Percentiles rank a stretch among this genome's conserved stretches.
phyloP scores from a whole-genome alignment of 2,888 invertebrate genomes.

The Neoaliturus tenellus region DNA sequence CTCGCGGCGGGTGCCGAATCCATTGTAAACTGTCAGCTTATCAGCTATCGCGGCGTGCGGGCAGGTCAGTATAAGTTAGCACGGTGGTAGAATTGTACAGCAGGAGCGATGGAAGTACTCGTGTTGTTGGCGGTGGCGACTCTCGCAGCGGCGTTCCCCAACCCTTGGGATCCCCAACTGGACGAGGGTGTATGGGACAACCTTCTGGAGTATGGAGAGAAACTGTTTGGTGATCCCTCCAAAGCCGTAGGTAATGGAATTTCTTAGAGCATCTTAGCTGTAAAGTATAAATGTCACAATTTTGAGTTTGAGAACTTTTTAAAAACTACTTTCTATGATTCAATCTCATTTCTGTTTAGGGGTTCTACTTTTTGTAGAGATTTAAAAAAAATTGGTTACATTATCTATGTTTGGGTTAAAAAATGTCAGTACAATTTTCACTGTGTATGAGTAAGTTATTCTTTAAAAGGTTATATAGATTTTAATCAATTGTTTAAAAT shows the following conservation, averaged over 20 bases:
- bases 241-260: constrained; percentile 49
- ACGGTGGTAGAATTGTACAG: neutral
- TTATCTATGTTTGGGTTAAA: too few species aligned
- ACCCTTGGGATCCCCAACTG: neutral
- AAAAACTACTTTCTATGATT: too few species aligned
- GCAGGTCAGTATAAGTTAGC: constrained; percentile 14
- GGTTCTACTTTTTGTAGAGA: too few species aligned
- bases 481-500: too few species aligned
- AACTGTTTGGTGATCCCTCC: constrained; percentile 58
- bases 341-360: too few species aligned
- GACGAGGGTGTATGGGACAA: constrained; percentile 28
- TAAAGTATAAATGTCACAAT: too few species aligned
- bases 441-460: too few species aligned
- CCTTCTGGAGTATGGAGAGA: constrained; percentile 59
- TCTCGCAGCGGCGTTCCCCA: neutral
- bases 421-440: too few species aligned
- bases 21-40: constrained; percentile 34
- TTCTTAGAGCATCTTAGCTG: too few species aligned
- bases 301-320: too few species aligned
- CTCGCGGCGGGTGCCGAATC: constrained; percentile 5
- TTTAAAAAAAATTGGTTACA: too few species aligned
- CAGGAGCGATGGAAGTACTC: neutral
- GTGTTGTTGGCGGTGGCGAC: neutral
- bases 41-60: neutral
- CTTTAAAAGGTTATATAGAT: too few species aligned